Evolutionary conservation across 2,888 invertebrate species (phyloP).

Genomic region (Buathra laborator): DNA sequence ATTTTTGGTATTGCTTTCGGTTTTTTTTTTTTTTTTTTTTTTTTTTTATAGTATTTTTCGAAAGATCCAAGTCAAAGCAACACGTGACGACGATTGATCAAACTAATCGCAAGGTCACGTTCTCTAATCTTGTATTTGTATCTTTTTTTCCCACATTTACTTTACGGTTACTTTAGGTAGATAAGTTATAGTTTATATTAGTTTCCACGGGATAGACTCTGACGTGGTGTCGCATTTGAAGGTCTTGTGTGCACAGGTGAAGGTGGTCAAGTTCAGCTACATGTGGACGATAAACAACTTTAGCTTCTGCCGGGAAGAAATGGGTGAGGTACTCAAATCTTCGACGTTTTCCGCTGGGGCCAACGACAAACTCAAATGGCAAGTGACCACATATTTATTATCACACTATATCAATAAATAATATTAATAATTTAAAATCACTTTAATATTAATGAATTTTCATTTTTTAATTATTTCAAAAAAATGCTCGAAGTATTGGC

Average conservation of each 20-base stretch:
- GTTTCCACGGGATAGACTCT: slow-evolving; percentile 77
- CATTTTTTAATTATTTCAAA: background rate
- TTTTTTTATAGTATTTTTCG: background rate
- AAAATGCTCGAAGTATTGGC: background rate
- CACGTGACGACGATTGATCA: slow-evolving; percentile 17
- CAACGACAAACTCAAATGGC: slow-evolving; percentile 99
- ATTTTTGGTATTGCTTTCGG: background rate
- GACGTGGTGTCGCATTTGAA: slow-evolving; percentile 81
- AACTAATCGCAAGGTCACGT: slow-evolving; percentile 12
- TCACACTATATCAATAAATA: background rate
- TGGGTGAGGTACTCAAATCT: slow-evolving; percentile 99
- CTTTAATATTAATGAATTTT: no score
- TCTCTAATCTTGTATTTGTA: slow-evolving; percentile 8
- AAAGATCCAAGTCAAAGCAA: slow-evolving; percentile 3
- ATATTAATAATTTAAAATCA: background rate
- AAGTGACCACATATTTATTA: slow-evolving; percentile 75
- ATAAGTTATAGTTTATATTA: slow-evolving; percentile 65
- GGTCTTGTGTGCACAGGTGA: slow-evolving; percentile 91
- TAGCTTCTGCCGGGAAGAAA: slow-evolving; percentile 99
- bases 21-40: background rate
- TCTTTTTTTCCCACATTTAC: slow-evolving; percentile 31
- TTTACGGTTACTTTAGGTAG: slow-evolving; percentile 49
- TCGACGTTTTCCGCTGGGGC: slow-evolving; percentile 99
- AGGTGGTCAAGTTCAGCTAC: slow-evolving; percentile 99
- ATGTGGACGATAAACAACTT: slow-evolving; percentile 99